Base-by-base conservation (phyloP, 1,140 invertebrate species). In the Halotydeus destructor region DNA sequence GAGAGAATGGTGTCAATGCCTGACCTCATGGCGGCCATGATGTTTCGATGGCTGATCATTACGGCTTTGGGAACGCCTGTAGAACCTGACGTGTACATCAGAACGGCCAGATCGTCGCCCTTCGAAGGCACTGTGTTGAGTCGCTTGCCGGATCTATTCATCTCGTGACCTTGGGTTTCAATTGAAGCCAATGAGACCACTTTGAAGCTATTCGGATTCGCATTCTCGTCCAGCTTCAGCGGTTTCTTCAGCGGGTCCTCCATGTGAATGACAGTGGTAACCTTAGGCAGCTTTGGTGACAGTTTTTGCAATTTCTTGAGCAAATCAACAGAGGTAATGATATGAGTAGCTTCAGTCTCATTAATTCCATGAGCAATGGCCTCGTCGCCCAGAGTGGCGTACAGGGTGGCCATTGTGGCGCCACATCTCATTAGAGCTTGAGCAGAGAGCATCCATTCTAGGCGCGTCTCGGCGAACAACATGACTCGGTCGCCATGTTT, bases 371-470 rank as follows among this genome's bases (percentile, higher is more conserved):
- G 88, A 1, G 81, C 72, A 33, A 98, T 78, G 3, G 86, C 91
- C 5, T 97, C 89, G 51, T 94, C 84, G 3, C 89, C 89, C 1
- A 97, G 67, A 0, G 89, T 98, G 1, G 91, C 81, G 58, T 97
- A 98, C 44, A 98, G 75, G 0, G 91, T 98, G 0, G 93, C 85
- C 48, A 97, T 77, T 68, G 65, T 37, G 6, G 37, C 42, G 35
- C 48, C 52, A 5, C 47, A 33, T 28, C 45, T 22, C 18, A 44
- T 38, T 18, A 35, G 37, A 2, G 47, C 78, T 67, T 49, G 80
- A 74, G 86, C 80, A 1, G 84, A 76, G 27, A 94, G 72, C 71
- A 97, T 77, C 89, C 91, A 99, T 66, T 98, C 89, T 19, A 78
- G 78, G 48, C 89, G 67, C 0, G 91, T 98, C 65, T 99, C 93